Evolutionary conservation across 2,888 invertebrate genomes (phyloP), one percentile per base, ranked within the genome.

Genomic region (Tenthredo amoena): DNA sequence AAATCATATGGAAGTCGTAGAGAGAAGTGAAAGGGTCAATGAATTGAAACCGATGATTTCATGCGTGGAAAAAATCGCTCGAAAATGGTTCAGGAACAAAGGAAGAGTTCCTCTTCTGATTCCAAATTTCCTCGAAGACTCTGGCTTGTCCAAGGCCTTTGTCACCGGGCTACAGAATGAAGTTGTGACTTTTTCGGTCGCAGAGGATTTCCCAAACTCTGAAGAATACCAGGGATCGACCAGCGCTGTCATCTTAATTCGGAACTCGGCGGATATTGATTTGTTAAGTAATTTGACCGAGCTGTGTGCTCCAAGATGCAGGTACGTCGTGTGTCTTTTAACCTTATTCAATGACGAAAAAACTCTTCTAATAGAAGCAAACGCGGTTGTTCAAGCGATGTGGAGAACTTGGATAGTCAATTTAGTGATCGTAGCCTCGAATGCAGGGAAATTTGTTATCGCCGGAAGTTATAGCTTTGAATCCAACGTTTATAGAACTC

Each of bases 241-340:
- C 0, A 86, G 84, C 50, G 86, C 87, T 10, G 21, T 91, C 9
- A 62, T 91, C 26, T 58, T 91, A n/a, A 34, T 88, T 47, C 65
- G 87, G n/a, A 87, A 88, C 47, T 83, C 84, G 6, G 50, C 4
- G n/a, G 86, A 86, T 40, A 34, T 91, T 10, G 55, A 81, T 1
- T 71, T 85, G 5, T 26, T 84, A 18, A 72, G 62, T 0, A 72
- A 86, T 43, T 26, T 88, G 9, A 31, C 88, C 5, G 43, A 88
- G 10, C 85, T 90, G 1, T 91, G 91, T 43, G 87, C 86, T 2
- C 84, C 87, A 1, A 87, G 87, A 0, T 91, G 91, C 84, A 79
- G 82, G 4, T 90, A 87, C 58, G 77, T 88, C 12, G 31, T 89
- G 26, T 84, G 89, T n/a, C 10, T 89, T 58, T 87, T 86, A 0